phyloP scores from a whole-genome alignment of 2,888 invertebrate genomes.

The Allolobophora icterica region DNA sequence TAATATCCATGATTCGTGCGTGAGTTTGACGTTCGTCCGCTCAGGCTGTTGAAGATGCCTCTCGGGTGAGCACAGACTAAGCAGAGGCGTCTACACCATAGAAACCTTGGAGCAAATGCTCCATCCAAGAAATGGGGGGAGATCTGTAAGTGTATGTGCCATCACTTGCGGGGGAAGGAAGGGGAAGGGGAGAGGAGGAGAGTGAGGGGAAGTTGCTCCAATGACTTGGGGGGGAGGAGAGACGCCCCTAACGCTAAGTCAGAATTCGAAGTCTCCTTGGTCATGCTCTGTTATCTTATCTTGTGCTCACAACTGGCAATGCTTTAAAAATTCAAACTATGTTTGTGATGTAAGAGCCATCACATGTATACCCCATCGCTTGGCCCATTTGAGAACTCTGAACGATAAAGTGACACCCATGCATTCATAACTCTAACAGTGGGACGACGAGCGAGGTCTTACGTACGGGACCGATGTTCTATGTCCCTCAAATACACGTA shows the following conservation, averaged over 20 bases:
- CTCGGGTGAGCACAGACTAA: background rate
- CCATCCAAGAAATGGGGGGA: too few species aligned
- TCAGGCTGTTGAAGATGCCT: background rate
- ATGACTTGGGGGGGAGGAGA: too few species aligned
- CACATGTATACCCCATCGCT: background rate
- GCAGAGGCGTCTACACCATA: too few species aligned
- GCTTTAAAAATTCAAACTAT: background rate
- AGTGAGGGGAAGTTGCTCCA: too few species aligned
- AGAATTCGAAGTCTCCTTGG: background rate
- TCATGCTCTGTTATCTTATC: background rate
- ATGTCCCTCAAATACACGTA: background rate
- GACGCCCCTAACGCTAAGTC: background rate
- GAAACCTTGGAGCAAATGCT: too few species aligned
- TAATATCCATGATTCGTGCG: background rate
- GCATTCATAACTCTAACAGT: background rate
- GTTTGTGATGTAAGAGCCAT: background rate
- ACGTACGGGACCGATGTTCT: background rate
- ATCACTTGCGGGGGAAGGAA: too few species aligned
- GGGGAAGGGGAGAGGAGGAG: too few species aligned
- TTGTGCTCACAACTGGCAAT: background rate
- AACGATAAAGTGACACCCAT: background rate
- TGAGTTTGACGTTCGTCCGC: background rate
- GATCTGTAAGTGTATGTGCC: too few species aligned
- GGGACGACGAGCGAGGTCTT: background rate
- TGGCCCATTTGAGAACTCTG: background rate